phyloP scores from a whole-genome alignment of 2,888 invertebrate species.

The Creontiades dilutus region DNA sequence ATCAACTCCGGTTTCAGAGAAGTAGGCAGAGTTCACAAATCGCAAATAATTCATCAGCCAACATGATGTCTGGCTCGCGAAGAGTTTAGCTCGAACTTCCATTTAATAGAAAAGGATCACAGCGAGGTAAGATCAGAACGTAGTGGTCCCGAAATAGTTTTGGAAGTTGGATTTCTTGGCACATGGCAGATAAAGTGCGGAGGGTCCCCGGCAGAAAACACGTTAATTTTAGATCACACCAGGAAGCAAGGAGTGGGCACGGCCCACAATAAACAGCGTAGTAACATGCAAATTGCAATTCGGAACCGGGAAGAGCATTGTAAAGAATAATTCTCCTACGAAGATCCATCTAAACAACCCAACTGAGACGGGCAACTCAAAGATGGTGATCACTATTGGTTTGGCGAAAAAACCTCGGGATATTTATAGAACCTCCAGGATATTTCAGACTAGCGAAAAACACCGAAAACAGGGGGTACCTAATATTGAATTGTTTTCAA shows the following conservation, averaged over 20 bases:
- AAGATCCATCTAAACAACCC: background rate
- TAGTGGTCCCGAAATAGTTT: slow-evolving; percentile 65
- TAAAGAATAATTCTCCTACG: background rate
- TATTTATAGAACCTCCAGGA: slow-evolving; percentile 39
- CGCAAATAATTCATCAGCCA: background rate
- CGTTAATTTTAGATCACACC: slow-evolving; percentile 54
- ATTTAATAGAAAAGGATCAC: slow-evolving; percentile 59
- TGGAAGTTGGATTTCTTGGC: slow-evolving; percentile 67
- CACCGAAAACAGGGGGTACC: too few relatives aligned
- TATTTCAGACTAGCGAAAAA: too few relatives aligned
- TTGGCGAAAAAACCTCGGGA: slow-evolving; percentile 45
- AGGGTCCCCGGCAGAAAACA: slow-evolving; percentile 62
- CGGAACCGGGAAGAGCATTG: background rate
- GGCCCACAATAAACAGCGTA: slow-evolving; percentile 65
- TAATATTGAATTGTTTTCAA: too few relatives aligned
- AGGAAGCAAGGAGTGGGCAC: slow-evolving; percentile 22
- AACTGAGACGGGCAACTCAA: background rate
- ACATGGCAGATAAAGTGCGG: slow-evolving; percentile 23
- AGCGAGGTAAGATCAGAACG: slow-evolving; percentile 57
- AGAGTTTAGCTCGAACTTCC: background rate
- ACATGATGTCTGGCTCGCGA: background rate
- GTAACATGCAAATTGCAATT: slow-evolving; percentile 48
- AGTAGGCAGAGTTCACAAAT: too few relatives aligned
- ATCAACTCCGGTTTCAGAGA: too few relatives aligned
- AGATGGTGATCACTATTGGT: background rate